phyloP scores from a whole-genome alignment of 2,113 vertebrate species.

The Perca flavescens region DNA sequence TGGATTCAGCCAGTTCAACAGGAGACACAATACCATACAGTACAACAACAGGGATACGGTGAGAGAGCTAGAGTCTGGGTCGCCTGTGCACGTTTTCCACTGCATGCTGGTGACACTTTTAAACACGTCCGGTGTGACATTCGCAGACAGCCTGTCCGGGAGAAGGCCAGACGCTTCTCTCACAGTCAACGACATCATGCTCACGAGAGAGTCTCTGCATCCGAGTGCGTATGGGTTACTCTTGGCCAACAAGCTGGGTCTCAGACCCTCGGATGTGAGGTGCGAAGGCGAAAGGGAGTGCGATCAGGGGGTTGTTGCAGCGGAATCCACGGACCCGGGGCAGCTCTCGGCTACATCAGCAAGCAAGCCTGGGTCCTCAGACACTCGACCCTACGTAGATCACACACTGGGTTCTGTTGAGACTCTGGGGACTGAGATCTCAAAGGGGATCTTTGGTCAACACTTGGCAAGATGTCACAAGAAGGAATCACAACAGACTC shows the following conservation, averaged over 20 bases:
- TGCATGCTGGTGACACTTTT: not conserved
- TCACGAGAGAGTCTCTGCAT: not conserved
- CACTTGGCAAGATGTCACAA: no score
- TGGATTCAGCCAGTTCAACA: conserved; percentile 24
- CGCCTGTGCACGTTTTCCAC: conserved; percentile 14
- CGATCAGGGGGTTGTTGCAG: not conserved
- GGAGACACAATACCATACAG: conserved; percentile 22
- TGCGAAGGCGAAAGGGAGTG: not conserved
- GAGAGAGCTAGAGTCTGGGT: conserved; percentile 14
- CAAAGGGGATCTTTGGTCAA: no score
- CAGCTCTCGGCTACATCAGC: not conserved
- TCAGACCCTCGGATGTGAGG: not conserved
- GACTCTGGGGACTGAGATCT: no score
- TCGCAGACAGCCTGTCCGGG: not conserved
- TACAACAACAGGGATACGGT: conserved; percentile 17
- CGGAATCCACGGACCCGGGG: no score
- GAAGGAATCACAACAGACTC: not conserved
- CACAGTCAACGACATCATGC: not conserved
- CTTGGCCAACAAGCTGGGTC: not conserved
- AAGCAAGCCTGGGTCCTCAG: not conserved
- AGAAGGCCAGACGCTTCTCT: not conserved
- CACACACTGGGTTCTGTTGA: no score
- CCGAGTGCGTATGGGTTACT: not conserved
- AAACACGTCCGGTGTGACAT: not conserved
- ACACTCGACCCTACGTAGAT: no score